Conservation (phyloP, 37 sponge, comb jelly and placozoan species). For the Axinella damicornis region DNA sequence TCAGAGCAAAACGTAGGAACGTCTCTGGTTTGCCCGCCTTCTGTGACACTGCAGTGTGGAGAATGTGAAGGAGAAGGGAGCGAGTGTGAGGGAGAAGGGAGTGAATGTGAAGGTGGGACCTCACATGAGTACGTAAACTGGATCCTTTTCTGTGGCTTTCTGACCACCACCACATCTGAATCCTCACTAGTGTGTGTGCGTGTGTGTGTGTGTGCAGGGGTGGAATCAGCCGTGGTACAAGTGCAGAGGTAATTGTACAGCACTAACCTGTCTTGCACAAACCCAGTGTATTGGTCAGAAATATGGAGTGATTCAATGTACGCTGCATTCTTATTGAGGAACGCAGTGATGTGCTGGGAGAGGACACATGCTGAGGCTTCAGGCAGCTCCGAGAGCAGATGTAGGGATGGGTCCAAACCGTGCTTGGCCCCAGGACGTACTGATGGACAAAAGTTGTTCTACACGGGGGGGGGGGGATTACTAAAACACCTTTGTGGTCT, state of each 20-base stretch:
- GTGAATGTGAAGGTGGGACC: not conserved
- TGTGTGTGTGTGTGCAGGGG: constrained; percentile 11
- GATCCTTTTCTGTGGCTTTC: constrained; percentile 42
- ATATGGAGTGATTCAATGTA: constrained; percentile 63
- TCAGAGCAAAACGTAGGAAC: constrained; percentile 50
- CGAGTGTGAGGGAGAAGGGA: not conserved
- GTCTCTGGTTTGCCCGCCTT: constrained; percentile 16
- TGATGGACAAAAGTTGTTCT: constrained; percentile 58
- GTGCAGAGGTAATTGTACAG: too few species aligned
- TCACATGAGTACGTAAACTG: constrained; percentile 58
- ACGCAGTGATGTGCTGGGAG: constrained; percentile 23
- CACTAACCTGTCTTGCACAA: constrained; percentile 46
- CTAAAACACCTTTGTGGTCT: not conserved
- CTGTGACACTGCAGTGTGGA: not conserved
- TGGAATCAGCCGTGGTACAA: not conserved
- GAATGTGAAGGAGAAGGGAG: too few species aligned
- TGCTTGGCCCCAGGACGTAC: constrained; percentile 22
- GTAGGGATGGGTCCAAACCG: constrained; percentile 21
- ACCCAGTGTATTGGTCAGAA: constrained; percentile 79
- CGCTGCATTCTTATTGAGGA: constrained; percentile 36
- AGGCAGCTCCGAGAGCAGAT: constrained; percentile 32
- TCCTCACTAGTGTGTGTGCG: constrained; percentile 59
- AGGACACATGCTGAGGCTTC: constrained; percentile 57
- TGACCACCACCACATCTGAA: constrained; percentile 49
- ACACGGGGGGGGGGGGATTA: not conserved